Base-by-base conservation (phyloP, 2,113 vertebrate genomes). In the Todiramphus chloris region DNA sequence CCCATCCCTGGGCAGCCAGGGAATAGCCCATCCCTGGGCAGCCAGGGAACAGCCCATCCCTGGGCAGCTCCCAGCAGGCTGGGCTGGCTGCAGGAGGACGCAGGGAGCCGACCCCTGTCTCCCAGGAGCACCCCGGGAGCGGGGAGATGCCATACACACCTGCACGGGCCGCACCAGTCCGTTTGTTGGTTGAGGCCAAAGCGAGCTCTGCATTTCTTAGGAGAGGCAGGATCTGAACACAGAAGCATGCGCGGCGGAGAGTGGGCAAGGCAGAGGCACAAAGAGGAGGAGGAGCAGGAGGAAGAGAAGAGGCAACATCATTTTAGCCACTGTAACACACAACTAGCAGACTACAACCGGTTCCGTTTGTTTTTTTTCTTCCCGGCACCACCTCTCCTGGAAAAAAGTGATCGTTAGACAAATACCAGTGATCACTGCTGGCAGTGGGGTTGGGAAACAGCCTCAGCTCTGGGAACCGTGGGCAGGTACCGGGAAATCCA, bases 151-250 rank as follows among this genome's bases (percentile, higher is more conserved):
- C 13, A 97, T 99, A 99, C 99, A 99, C 98, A 99, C 99, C 99
- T 99, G 99, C 99, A 99, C 33, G 99, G 99, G 97, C 99, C 99
- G 97, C 99, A 99, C 99, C 99, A 99, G 99, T 99, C 99, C 97
- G 98, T 99, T 98, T 99, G 99, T 99, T 99, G 99, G 98, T 99
- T 99, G 98, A 99, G 99, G 98, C 99, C 99, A 98, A 99, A 99
- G 98, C 99, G 99, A 98, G 99, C 99, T 98, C 99, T 98, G 98
- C 99, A 99, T 99, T 99, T 99, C 99, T 99, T 99, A 99, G 99
- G 99, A 96, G 99, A 99, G 98, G 99, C 99, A 95, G 99, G 99
- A 98, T 99, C 99, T 99, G 99, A 99, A 98, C 97, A 97, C 98
- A 98, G 98, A 96, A 98, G 98, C 97, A 98, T 99, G 99, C 99